Base-by-base conservation (phyloP, 2,113 vertebrate species). In the Stomatorhinus ivindoensis region DNA sequence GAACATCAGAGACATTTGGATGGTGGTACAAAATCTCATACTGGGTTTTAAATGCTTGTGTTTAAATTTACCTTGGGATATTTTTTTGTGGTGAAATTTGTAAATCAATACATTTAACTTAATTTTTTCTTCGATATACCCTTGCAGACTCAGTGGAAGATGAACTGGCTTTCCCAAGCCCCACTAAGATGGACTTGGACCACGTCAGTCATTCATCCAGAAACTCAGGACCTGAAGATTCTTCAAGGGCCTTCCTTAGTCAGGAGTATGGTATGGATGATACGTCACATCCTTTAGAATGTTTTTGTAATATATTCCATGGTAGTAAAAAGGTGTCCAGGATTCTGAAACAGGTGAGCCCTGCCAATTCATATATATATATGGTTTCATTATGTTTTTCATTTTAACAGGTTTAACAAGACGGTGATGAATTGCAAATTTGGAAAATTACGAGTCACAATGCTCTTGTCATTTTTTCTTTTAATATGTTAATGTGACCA, bases 221-320 rank as follows among this genome's bases (percentile, higher is more conserved):
- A 24, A 27, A 46, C 44, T 31, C 42, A n/a, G 42, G 21, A 27
- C 47, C 76, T 53, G 55, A 83, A 39, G 86, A 42, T 2, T 51
- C 88, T 51, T 39, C 88, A 11, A 47, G 93, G 90, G 53, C 93
- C 80, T 93, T 95, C 90, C 92, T 94, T 89, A 95, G 58, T 44
- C 91, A 93, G 92, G 95, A 95, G 55, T 94, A 95, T 88, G 96
- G 96, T 96, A 90, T 88, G 91, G 93, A 51, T 88, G 17, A 9
- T 80, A 42, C 4, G 35, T 80, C 35, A 39, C 4, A 39, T 39
- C 69, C 35, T 76, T 76, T 76, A 19, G 4, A 76, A 39, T 39
- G 69, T 31, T 39, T 42, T 42, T 80, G n/a, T 7, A 39, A 21
- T 19, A 39, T 80, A 42, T 80, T 80, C 35, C 73, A 42, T 42